Evolutionary conservation across 2,113 vertebrate species (phyloP).

Genomic region (Clarias magur): DNA sequence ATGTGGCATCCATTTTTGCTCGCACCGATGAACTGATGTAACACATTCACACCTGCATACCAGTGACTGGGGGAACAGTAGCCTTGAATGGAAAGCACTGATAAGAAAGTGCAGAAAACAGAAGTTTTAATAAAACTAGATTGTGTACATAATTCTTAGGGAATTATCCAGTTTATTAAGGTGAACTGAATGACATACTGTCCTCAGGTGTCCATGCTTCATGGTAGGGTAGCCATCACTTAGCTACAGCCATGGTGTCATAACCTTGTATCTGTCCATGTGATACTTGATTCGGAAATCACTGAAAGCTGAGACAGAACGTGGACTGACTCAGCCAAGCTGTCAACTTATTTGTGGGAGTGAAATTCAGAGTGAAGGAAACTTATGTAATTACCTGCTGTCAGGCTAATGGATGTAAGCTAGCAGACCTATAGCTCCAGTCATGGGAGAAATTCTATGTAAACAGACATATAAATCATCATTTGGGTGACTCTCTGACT

Average conservation of each 20-base stretch:
- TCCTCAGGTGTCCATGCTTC: neutral
- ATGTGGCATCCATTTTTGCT: too few relatives aligned
- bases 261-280: neutral
- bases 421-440: slow-evolving; percentile 43
- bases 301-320: neutral
- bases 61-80: too few relatives aligned
- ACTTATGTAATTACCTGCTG: slow-evolving; percentile 52
- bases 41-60: too few relatives aligned
- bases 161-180: too few relatives aligned
- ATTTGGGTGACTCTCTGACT: slow-evolving; percentile 38
- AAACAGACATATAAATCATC: slow-evolving; percentile 59
- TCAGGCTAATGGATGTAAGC: slow-evolving; percentile 44
- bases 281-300: neutral
- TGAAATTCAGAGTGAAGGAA: slow-evolving; percentile 49
- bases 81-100: too few relatives aligned
- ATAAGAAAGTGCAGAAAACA: too few relatives aligned
- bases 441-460: slow-evolving; percentile 47
- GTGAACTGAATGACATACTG: neutral
- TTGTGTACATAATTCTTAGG: too few relatives aligned
- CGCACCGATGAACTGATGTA: too few relatives aligned
- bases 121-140: too few relatives aligned
- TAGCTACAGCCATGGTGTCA: neutral
- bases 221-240: neutral
- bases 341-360: slow-evolving; percentile 44
- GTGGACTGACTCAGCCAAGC: slow-evolving; percentile 11